Conservation (phyloP, 2,113 vertebrate species). For the Albula glossodonta region DNA sequence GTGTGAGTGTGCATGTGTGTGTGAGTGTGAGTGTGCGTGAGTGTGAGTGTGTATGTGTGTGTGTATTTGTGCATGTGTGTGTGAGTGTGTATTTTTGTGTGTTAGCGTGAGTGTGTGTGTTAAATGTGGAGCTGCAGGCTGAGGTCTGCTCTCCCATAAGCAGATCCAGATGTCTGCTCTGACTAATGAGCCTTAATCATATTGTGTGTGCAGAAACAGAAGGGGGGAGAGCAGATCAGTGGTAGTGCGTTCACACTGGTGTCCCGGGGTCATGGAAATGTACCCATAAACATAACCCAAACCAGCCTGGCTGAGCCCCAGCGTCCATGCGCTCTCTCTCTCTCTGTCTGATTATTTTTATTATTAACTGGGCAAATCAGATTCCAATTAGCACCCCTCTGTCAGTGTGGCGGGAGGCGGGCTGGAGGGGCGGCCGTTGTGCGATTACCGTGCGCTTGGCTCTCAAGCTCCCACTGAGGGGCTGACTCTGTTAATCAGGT, state of each 20-base stretch:
- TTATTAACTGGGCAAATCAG: constrained; percentile 77
- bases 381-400: constrained; percentile 77
- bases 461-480: no score
- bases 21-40: no score
- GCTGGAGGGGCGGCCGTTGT: constrained; percentile 43
- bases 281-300: constrained; percentile 60
- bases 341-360: constrained; percentile 66
- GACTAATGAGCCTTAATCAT: constrained; percentile 58
- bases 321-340: constrained; percentile 64
- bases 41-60: no score
- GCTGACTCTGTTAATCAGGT: constrained; percentile 44
- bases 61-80: no score
- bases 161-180: constrained; percentile 39
- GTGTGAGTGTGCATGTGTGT: no score
- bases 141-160: neutral
- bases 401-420: constrained; percentile 59
- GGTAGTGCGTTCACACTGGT: constrained; percentile 55
- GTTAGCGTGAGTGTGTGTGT: no score
- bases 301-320: constrained; percentile 56
- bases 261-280: constrained; percentile 64
- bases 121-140: no score
- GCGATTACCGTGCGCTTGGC: constrained; percentile 39
- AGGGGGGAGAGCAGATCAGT: constrained; percentile 47
- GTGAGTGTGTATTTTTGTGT: no score
- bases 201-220: constrained; percentile 55